Base-by-base conservation (phyloP, 1,140 invertebrate species). In the Acromyrmex heyeri region DNA sequence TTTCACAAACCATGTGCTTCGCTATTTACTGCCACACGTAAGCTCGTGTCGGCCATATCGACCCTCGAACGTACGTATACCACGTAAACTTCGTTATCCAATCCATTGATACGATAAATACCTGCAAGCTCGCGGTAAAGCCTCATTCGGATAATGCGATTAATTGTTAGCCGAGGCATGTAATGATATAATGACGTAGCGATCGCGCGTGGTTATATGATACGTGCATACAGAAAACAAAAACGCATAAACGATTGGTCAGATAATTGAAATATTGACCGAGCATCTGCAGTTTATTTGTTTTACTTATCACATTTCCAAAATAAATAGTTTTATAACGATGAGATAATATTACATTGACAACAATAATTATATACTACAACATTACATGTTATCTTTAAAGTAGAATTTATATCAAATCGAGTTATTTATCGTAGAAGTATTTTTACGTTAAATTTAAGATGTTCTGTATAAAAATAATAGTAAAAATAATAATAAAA, bases 141-240 rank as follows among this genome's bases (percentile, higher is more conserved):
- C 87, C 87, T 86, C 87, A 89, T 90, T 90, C 87, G 86, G 79
- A 72, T 90, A 90, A 90, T 90, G 86, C 86, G 89, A 90, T 90
- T 90, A 90, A 87, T 87, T 79, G 83, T 86, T 86, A 86, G 76
- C 83, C 79, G 67, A 87, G 87, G 78, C 88, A 85, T 89, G 88
- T 90, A 90, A 90, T 81, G 88, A 90, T 87, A 77, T 77, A 87
- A 90, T 90, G 86, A 90, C 73, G 88, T 81, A 90, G 88, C 87
- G 78, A 86, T 82, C 78, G 79, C 78, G 67, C 67, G 44, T 48
- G 79, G 53, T 59, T 72, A 59, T 72, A 59, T 16, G 78, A 81
- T 81, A 70, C 78, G 64, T 21, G 34, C 18, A 55, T 70, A 10
- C 7, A 48, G 78, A 57, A 57, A 72, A 81, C 78, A 82, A 82